Base-by-base conservation (phyloP, 1,140 invertebrate genomes). In the Drosophila simulans region DNA sequence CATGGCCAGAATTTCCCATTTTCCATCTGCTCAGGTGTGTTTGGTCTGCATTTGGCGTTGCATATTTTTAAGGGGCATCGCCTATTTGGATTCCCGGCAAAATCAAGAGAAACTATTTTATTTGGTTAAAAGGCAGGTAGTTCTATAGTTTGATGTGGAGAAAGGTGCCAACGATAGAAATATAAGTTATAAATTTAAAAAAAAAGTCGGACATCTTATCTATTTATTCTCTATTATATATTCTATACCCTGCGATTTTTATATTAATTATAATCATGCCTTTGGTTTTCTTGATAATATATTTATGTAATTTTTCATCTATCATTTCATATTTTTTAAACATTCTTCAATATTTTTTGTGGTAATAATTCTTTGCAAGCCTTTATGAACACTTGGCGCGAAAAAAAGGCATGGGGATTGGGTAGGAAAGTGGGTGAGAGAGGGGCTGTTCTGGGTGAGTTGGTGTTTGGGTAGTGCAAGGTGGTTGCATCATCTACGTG, bases 281-380 rank as follows among this genome's bases (percentile, higher is more conserved):
- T 31, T 10, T 31, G 7, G 31, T 10, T 8, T 31, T 31, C 8
- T 31, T 31, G 3, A 22, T 22, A 22, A 22, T 22, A 3, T 31
- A 31, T 8, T 5, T 27, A 27, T 31, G 8, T 31, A 31, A 2
- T 8, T 10, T 31, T 31, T 27, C 25, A 5, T 27, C 25, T 5
- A 27, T 5, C 4, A 27, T 5, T 74, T 73, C 10, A 17, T 55
- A 76, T 58, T 57, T 54, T 25, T 71, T 65, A 65, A 52, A 62
- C 43, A 56, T 80, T 54, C 31, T 42, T 64, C 56, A 51, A 65
- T 68, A 66, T 52, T 80, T 80, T 74, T 57, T 71, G 53, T 76
- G 49, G 73, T 59, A 77, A 77, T 81, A 58, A 81, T 77, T 68
- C 66, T 71, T 66, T 27, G 56, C 72, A 25, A 51, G 53, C 45